Evolutionary conservation across 2,113 vertebrate species (phyloP), one percentile per base, ranked within the genome.

Genomic region (Percina caprodes): DNA sequence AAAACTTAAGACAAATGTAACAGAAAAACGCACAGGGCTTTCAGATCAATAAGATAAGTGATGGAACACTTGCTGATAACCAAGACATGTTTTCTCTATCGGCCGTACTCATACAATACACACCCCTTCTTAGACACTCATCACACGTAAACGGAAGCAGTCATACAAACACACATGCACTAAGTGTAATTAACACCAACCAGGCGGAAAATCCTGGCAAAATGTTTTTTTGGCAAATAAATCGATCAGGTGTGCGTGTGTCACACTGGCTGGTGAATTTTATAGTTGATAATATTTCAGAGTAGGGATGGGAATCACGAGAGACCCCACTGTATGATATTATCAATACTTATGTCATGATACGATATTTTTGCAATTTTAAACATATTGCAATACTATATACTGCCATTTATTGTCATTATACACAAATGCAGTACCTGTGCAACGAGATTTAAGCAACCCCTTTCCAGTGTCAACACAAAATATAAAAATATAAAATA

Each of bases 31-130:
- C 35, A 70, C n/a, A 58, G 59, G 23, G 21, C 79, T 52, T 26
- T 56, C 39, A 63, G 74, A 63, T 4, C 48, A 51, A 58, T 77
- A 30, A 86, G 74, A 86, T 85, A 83, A 87, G 76, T 30, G 48
- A 61, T 65, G 65, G 56, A 76, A 45, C 19, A 65, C 54, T 74
- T 0, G 5, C 58, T 62, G 84, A 86, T 85, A 89, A 90, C 60
- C 10, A 42, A 30, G 13, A 75, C 69, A 72, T 8, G 4, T 54
- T 39, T 74, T 42, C 24, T 74, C 23, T 83, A 33, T 84, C 62
- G 39, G 46, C n/a, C 0, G 1, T n/a, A 35, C 58, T 68, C 15
- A 59, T 19, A 55, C 77, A 69, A 51, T 19, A 59, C 77, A 72
- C 81, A 58, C 30, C 12, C 54, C 18, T n/a, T 59, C 30, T 21